Conservation (phyloP, 2,888 invertebrate genomes). For the Polydrusus pterygomalis region DNA sequence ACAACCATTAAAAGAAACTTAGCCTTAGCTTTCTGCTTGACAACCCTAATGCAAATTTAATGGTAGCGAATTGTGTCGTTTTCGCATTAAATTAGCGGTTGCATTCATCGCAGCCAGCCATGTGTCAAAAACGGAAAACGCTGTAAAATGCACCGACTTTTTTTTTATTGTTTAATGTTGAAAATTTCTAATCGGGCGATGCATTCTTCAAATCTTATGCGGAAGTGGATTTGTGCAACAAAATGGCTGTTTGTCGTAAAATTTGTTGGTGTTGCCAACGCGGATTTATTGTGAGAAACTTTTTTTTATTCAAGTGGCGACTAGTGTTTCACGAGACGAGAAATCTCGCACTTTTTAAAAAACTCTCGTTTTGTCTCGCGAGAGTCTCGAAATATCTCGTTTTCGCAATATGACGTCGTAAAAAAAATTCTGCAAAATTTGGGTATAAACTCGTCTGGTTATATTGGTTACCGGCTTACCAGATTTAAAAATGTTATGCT, state of each 20-base stretch:
- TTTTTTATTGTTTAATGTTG: constrained; percentile 31
- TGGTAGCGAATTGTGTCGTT: constrained; percentile 52
- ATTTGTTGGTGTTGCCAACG: background rate
- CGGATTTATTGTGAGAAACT: too few relatives aligned
- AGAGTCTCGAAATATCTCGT: too few relatives aligned
- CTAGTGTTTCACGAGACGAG: too few relatives aligned
- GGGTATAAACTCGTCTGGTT: too few relatives aligned
- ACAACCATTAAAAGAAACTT: constrained; percentile 46
- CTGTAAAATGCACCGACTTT: constrained; percentile 46
- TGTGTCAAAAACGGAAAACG: constrained; percentile 50
- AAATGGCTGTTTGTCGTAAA: constrained; percentile 4
- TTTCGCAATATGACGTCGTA: too few relatives aligned
- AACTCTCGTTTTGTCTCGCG: too few relatives aligned
- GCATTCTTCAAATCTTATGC: constrained; percentile 42
- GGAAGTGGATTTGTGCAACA: constrained; percentile 15
- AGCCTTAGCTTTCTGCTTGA: constrained; percentile 47
- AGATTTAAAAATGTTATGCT: too few relatives aligned
- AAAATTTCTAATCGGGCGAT: constrained; percentile 22
- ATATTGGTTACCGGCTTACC: too few relatives aligned
- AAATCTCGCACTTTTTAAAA: too few relatives aligned
- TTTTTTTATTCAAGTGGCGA: too few relatives aligned
- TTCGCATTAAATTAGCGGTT: constrained; percentile 31
- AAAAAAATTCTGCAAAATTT: too few relatives aligned
- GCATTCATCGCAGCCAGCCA: constrained; percentile 47
- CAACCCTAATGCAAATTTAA: constrained; percentile 55